Percentiles rank a stretch among this genome's conserved stretches.
Evolutionary conservation across 2,888 invertebrate species (phyloP).

Genomic region (Zonitis immaculata): DNA sequence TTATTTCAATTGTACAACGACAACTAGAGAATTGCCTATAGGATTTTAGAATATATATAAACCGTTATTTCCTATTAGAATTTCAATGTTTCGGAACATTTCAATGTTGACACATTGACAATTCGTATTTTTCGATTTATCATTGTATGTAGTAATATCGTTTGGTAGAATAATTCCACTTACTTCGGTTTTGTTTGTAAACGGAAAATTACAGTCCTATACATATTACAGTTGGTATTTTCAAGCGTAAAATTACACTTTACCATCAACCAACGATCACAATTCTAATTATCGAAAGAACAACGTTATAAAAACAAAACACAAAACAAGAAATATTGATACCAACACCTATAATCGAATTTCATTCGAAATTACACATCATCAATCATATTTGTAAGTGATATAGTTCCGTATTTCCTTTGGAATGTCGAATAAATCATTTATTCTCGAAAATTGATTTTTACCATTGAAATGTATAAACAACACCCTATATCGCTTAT

Average conservation of each 20-base stretch:
- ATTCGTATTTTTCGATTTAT: constrained; percentile 37
- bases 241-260: not conserved
- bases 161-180: no score
- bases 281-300: no score
- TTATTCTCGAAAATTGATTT: constrained; percentile 13
- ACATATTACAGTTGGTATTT: not conserved
- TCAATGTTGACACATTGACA: constrained; percentile 27
- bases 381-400: constrained; percentile 13
- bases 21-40: constrained; percentile 16
- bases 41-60: constrained; percentile 20
- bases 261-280: no score
- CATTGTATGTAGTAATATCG: not conserved
- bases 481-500: not conserved
- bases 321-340: no score
- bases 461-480: not conserved
- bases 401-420: constrained; percentile 10
- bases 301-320: no score
- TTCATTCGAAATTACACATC: constrained; percentile 14
- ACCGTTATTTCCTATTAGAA: constrained; percentile 31
- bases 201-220: no score
- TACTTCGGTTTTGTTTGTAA: no score
- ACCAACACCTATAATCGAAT: no score
- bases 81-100: constrained; percentile 32
- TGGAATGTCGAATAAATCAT: constrained; percentile 17
- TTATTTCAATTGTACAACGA: constrained; percentile 12